Percentiles rank a stretch among this genome's conserved stretches.
Conservation (phyloP, 1,140 invertebrate species). For the Bombus pyrosoma region DNA sequence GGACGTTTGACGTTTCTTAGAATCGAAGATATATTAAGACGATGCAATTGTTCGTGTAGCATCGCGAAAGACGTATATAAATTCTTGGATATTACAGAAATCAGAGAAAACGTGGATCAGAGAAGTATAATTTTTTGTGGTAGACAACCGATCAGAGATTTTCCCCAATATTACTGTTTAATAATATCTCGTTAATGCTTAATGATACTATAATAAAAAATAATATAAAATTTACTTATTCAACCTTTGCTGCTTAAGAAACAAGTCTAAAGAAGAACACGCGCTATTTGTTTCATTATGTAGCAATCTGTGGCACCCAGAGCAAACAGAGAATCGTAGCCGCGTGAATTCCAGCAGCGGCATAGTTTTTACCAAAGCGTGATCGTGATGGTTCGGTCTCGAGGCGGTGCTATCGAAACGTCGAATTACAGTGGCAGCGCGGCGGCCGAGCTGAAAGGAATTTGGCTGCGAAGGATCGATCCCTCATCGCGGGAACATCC, state of each 20-base stretch:
- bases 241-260: too few relatives aligned
- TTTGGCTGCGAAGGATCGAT: slow-evolving; percentile 19
- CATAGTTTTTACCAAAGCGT: not conserved
- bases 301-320: not conserved
- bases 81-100: too few relatives aligned
- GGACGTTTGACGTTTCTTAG: not conserved
- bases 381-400: not conserved
- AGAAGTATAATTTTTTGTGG: too few relatives aligned
- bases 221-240: too few relatives aligned
- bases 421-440: slow-evolving; percentile 5
- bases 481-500: slow-evolving; percentile 27
- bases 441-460: slow-evolving; percentile 37
- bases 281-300: not conserved
- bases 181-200: too few relatives aligned
- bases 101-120: too few relatives aligned
- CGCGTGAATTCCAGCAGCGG: not conserved
- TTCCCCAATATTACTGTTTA: too few relatives aligned
- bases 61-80: too few relatives aligned
- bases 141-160: too few relatives aligned
- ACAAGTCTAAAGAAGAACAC: not conserved
- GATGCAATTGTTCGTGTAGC: too few relatives aligned
- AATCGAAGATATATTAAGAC: too few relatives aligned
- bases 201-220: too few relatives aligned
- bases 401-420: not conserved
- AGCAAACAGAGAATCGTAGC: not conserved